Evolutionary conservation across 2,888 invertebrate species (phyloP), one percentile per base, ranked within the genome.

Genomic region (Dynastes maya): DNA sequence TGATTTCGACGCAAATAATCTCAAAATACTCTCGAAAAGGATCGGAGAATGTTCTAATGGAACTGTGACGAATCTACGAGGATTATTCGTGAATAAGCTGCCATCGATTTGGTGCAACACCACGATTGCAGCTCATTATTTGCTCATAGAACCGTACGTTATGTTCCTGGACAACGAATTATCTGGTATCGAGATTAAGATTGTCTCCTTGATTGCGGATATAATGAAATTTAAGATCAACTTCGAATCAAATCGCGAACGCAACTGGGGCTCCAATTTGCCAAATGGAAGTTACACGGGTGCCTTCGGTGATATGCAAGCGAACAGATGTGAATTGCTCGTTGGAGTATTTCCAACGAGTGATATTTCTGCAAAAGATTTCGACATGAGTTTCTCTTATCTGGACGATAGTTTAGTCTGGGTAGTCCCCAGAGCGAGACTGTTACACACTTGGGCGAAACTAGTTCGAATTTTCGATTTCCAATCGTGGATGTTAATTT

Each of bases 351-450:
- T 77, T 49, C 51, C 16, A 16, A 49, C 70, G 32, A 63, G 77
- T 22, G 3, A 16, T 32, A 77, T 77, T 58, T 63, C 40, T n/a
- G n/a, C 58, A 8, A 51, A 45, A 61, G 78, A 80, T 61, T 79
- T 80, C 13, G 81, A 81, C n/a, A 67, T 79, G 58, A 76, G 51
- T 45, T 65, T 65, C 49, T 8, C 22, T 49, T 80, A 80, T 49
- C 9, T 78, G 16, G 51, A 67, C 51, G 81, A 81, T 22, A 49
- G 76, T 53, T 55, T 81, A 8, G 61, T 75, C 13, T 81, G 79
- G 80, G 58, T 80, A 9, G 81, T 80, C 13, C 79, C 79, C 0
- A 79, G 76, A 79, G 78, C 79, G 13, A 49, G 64, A 70, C 53
- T 70, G n/a, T n/a, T 79, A 40, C 55, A 72, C 5, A 67, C 79